Conservation (phyloP, 2,888 invertebrate species). For the Drosophila kokeensis region DNA sequence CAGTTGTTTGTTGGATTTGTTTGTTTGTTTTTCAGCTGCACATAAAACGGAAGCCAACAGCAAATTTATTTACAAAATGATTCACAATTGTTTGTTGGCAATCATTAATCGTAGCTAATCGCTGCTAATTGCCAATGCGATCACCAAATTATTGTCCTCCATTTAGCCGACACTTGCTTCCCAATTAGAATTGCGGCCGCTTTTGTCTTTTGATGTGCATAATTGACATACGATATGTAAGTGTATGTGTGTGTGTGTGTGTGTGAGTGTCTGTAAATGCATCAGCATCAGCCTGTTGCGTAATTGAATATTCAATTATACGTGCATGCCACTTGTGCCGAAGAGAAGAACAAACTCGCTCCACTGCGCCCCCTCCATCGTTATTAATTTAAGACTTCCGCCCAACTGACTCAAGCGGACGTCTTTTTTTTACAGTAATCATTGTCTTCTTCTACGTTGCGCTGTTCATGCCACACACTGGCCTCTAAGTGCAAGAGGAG, state of each 20-base stretch:
- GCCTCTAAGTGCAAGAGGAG: constrained; percentile 1
- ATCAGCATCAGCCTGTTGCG: constrained; percentile 50
- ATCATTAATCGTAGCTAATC: constrained; percentile 25
- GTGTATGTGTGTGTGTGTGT: not conserved
- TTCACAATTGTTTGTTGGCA: constrained; percentile 26
- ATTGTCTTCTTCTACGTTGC: constrained; percentile 55
- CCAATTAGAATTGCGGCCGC: constrained; percentile 43
- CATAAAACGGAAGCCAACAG: constrained; percentile 38
- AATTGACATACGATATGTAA: constrained; percentile 25
- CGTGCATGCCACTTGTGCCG: constrained; percentile 44
- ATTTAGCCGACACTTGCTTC: constrained; percentile 43
- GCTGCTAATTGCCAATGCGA: constrained; percentile 34
- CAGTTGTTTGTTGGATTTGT: constrained; percentile 6
- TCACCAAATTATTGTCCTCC: constrained; percentile 27
- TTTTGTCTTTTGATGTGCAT: constrained; percentile 47
- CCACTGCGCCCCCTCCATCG: constrained; percentile 24
- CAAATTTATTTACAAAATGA: constrained; percentile 31
- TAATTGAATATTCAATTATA: constrained; percentile 75
- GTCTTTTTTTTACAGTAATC: constrained; percentile 69
- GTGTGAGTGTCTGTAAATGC: not conserved
- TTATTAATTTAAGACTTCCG: constrained; percentile 81
- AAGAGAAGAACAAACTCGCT: constrained; percentile 25
- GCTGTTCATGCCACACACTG: constrained; percentile 28
- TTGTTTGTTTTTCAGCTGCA: constrained; percentile 54
- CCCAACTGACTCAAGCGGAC: constrained; percentile 44